These are phyloP conservation scores for Rhinolophus ferrumequinum DNA, from an alignment of 2,113 vertebrate species.

Conservation along the genomic window DNA sequence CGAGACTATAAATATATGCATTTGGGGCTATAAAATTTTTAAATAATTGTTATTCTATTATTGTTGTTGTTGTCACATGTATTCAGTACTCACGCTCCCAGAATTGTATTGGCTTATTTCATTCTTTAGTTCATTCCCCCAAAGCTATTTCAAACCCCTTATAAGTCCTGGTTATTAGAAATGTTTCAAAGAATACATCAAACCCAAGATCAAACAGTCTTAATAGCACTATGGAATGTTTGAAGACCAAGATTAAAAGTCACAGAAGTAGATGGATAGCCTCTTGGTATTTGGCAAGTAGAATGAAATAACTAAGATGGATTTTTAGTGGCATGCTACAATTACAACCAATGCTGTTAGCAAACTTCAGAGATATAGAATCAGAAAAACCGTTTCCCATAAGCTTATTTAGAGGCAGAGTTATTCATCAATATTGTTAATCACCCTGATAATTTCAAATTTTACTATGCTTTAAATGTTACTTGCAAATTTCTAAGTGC, in stretches of 20 bases:
- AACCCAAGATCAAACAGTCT: neutral
- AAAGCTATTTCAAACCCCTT: neutral
- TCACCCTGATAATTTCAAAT: neutral
- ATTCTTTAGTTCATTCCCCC: neutral
- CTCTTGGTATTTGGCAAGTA: neutral
- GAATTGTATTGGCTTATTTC: neutral
- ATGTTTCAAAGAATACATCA: constrained; percentile 9
- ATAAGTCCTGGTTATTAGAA: neutral
- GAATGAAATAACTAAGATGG: neutral
- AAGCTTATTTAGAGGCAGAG: neutral
- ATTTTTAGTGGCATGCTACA: neutral
- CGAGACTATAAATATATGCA: neutral
- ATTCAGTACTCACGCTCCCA: neutral
- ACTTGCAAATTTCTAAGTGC: neutral
- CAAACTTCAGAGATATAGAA: neutral
- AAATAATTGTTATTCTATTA: neutral
- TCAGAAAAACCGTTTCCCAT: neutral
- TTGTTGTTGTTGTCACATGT: neutral
- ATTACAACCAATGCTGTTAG: neutral
- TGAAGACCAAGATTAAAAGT: constrained; percentile 5
- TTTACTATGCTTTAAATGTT: neutral
- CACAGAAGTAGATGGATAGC: neutral
- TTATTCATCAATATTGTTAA: constrained; percentile 24
- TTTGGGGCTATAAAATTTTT: neutral
- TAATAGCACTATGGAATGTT: neutral